Evolutionary conservation across 2,113 vertebrate genomes (phyloP), one percentile per base, ranked within the genome.

Genomic region (Cercocebus atys): DNA sequence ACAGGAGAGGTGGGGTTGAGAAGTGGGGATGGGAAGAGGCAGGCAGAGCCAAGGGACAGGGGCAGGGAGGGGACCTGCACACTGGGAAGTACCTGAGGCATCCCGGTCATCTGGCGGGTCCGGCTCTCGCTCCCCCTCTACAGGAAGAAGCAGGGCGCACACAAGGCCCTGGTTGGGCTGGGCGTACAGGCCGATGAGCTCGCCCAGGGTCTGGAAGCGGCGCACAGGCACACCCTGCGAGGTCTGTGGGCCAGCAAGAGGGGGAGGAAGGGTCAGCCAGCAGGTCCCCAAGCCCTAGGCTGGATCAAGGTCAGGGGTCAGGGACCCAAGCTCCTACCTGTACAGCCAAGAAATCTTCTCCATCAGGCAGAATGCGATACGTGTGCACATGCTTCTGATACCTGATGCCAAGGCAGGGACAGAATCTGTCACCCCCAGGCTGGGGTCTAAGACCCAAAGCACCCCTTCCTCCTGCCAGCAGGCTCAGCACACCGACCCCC

Each of bases 311-410:
- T 52, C 47, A 81, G 11, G 47, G 38, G 18, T 73, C 57, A 61
- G 43, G 27, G 72, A 50, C 70, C 80, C n/a, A 27, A 1, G 23
- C 25, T 61, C 98, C 95, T 99, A 99, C 99, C 99, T 99, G 99
- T 27, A 99, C 99, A 0, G 99, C 99, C 97, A 99, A 98, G 96
- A 99, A 99, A 88, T 99, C 99, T 73, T 99, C 99, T 25, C 99
- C 99, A 17, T 99, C 99, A 0, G 99, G 99, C 86, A 99, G 99
- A 97, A 99, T 99, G 81, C 99, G 99, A 98, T 99, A 99, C 1
- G 99, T 99, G 97, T 99, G 99, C 47, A 99, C 99, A 4, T 99
- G 99, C 92, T 99, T 99, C 99, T 99, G 99, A 98, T 99, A 99
- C 97, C 99, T 99, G 98, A 22, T 0, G 18, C 79, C n/a, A 83